phyloP scores from a whole-genome alignment of 1,140 invertebrate genomes.

The Formica selysi region DNA sequence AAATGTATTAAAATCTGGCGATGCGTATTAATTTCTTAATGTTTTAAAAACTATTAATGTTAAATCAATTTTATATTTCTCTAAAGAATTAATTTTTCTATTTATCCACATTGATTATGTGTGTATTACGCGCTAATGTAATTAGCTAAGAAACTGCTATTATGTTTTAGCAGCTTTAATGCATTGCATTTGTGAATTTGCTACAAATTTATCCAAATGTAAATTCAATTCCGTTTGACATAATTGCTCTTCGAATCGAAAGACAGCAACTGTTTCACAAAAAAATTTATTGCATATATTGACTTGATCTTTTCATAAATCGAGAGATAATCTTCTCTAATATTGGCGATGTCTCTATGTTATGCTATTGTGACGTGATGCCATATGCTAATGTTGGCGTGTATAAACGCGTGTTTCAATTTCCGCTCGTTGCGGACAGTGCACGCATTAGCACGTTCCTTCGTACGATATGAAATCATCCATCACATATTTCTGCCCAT shows the following conservation, averaged over 20 bases:
- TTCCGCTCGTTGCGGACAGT: not conserved
- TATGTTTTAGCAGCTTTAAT: not conserved
- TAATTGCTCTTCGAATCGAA: not conserved
- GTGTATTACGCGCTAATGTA: too few relatives aligned
- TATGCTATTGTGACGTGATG: slow-evolving; percentile 51
- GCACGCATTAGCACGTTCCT: slow-evolving; percentile 46
- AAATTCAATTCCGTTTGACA: not conserved
- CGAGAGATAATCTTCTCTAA: slow-evolving; percentile 7
- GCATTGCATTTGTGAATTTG: not conserved
- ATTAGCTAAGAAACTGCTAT: too few relatives aligned
- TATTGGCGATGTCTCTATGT: slow-evolving; percentile 4
- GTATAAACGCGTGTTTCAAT: slow-evolving; percentile 9
- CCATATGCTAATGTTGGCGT: slow-evolving; percentile 32
- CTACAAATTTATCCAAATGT: not conserved
- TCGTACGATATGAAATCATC: slow-evolving; percentile 30
- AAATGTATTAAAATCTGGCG: not conserved
- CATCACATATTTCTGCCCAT: slow-evolving; percentile 33
- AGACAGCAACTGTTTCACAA: not conserved
- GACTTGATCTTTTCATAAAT: slow-evolving; percentile 2
- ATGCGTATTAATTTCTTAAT: not conserved
- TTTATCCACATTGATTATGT: not conserved
- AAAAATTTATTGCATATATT: slow-evolving; percentile 3
- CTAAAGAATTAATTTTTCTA: not conserved
- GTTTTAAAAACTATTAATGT: not conserved
- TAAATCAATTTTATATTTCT: not conserved